Evolutionary conservation across 2,888 invertebrate genomes (phyloP).

Genomic region (Malthinus flaveolus): DNA sequence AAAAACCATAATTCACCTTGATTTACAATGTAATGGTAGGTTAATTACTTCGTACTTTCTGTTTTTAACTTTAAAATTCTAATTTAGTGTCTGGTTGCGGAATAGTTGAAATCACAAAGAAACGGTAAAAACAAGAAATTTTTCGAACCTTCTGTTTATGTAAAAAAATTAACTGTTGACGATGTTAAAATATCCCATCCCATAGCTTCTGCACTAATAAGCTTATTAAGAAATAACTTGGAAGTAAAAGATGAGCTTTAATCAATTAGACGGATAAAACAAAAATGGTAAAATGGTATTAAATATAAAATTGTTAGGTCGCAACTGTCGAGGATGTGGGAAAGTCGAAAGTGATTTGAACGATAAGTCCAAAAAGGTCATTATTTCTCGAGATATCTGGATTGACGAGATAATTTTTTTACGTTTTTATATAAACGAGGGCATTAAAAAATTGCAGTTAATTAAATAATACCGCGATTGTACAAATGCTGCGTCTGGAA

Average conservation of each 20-base stretch:
- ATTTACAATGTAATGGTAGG: constrained; percentile 1
- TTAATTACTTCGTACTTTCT: neutral
- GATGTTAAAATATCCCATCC: too few species aligned
- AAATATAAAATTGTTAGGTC: neutral
- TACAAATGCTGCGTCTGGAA: constrained; percentile 48
- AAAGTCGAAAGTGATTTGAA: constrained; percentile 46
- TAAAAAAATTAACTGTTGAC: too few species aligned
- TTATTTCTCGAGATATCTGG: constrained; percentile 47
- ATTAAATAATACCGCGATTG: constrained; percentile 52
- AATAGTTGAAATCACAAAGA: too few species aligned
- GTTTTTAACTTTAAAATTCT: too few species aligned
- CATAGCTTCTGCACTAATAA: too few species aligned
- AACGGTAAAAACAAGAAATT: too few species aligned
- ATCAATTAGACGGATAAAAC: neutral
- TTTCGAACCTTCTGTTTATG: too few species aligned
- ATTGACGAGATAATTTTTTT: constrained; percentile 42
- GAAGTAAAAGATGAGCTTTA: too few species aligned
- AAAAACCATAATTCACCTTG: constrained; percentile 3
- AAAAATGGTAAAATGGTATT: neutral
- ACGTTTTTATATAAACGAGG: constrained; percentile 37
- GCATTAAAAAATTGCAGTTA: constrained; percentile 49
- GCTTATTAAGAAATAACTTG: too few species aligned
- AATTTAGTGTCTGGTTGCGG: too few species aligned
- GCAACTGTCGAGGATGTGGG: constrained; percentile 39
- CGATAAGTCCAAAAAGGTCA: constrained; percentile 44